Percentiles rank a stretch among this genome's conserved stretches.
Conservation (phyloP, 2,113 vertebrate genomes). For the Microcebus tavaratra region DNA sequence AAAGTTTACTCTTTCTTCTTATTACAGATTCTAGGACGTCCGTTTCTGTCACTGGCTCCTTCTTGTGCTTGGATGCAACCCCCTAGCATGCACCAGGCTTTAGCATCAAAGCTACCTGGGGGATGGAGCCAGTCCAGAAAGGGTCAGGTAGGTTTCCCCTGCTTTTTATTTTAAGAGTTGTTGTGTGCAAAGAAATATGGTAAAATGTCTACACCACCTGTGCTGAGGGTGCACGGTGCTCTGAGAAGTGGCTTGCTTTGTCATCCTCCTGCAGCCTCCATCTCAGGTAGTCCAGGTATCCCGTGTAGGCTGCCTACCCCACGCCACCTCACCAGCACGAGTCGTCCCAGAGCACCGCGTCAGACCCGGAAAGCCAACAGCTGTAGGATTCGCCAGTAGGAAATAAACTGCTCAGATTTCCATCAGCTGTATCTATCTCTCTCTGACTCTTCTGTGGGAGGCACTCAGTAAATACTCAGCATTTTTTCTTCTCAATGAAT, state of each 20-base stretch:
- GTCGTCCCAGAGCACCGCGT: constrained; percentile 58
- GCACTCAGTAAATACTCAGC: constrained; percentile 29
- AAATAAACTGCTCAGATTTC: constrained; percentile 39
- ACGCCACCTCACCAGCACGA: not conserved
- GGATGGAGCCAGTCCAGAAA: constrained; percentile 84
- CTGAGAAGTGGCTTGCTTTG: constrained; percentile 51
- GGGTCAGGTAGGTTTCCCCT: constrained; percentile 82
- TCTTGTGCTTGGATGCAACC: constrained; percentile 76
- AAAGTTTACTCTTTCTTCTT: constrained; percentile 82
- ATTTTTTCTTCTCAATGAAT: not conserved
- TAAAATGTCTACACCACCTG: not conserved
- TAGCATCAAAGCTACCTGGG: constrained; percentile 81
- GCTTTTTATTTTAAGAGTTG: constrained; percentile 67
- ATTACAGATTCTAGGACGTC: constrained; percentile 83
- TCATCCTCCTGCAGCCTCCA: not conserved
- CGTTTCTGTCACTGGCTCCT: constrained; percentile 76
- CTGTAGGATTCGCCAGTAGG: constrained; percentile 56
- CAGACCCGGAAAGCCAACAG: constrained; percentile 57
- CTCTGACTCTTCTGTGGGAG: not conserved
- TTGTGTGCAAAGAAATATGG: constrained; percentile 71
- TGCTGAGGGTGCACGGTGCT: constrained; percentile 36
- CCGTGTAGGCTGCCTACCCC: constrained; percentile 41
- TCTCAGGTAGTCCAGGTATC: constrained; percentile 46
- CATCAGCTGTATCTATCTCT: not conserved
- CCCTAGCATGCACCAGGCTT: constrained; percentile 79